Evolutionary conservation across 2,113 vertebrate genomes (phyloP).

Genomic region (Pantherophis guttatus): DNA sequence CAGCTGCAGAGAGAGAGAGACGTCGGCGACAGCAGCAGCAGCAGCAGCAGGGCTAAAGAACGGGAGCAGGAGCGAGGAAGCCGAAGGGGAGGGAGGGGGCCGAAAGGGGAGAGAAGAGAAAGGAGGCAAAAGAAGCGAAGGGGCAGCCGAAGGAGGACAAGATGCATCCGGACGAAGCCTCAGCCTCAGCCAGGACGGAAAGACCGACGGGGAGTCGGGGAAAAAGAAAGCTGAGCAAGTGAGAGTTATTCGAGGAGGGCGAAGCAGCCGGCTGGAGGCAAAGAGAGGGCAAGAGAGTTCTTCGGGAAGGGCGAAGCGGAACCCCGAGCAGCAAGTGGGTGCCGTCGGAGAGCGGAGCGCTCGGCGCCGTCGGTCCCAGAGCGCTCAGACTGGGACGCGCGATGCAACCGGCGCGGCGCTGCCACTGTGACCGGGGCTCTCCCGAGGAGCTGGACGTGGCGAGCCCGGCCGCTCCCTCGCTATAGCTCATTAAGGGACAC

Average conservation of each 20-base stretch:
- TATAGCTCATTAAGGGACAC: conserved; percentile 41
- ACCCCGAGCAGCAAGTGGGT: conserved; percentile 13
- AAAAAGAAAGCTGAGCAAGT: background rate
- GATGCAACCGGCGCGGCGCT: background rate
- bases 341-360: background rate
- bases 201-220: background rate
- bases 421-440: background rate
- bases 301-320: background rate
- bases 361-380: background rate
- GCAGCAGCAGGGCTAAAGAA: background rate
- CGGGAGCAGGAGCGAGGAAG: background rate
- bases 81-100: background rate
- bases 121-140: conserved; percentile 7
- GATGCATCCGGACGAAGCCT: no score
- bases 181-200: background rate
- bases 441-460: background rate
- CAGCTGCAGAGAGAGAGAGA: background rate
- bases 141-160: background rate
- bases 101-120: background rate
- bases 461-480: background rate
- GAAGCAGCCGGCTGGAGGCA: background rate
- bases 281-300: background rate
- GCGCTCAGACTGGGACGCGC: background rate
- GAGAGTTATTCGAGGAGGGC: background rate
- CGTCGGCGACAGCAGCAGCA: background rate